Percentiles rank a stretch among this genome's conserved stretches.
Conservation (phyloP, 1,140 invertebrate genomes). For the Tetramorium alpestre region DNA sequence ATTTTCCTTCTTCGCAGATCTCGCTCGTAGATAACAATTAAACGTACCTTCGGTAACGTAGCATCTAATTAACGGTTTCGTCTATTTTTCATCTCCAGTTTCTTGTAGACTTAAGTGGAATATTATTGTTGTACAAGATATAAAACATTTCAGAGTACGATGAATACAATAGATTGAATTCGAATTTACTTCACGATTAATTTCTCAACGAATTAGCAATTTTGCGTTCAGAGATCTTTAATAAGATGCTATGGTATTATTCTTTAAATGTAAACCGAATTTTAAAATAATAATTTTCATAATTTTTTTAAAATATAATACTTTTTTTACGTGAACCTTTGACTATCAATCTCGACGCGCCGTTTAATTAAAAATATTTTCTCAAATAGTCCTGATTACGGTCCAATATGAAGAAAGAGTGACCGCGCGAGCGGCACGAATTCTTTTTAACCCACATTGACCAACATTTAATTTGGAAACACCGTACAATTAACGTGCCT, state of each 20-base stretch:
- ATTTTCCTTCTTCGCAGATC: constrained; percentile 61
- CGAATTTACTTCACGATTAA: neutral
- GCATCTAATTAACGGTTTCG: constrained; percentile 67
- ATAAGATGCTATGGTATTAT: neutral
- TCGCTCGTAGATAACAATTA: constrained; percentile 64
- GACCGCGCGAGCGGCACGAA: constrained; percentile 25
- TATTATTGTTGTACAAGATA: neutral
- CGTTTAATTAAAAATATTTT: constrained; percentile 50
- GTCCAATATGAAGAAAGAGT: constrained; percentile 5
- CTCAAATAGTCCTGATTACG: neutral
- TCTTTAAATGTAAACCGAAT: neutral
- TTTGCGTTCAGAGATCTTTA: neutral
- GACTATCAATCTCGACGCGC: neutral
- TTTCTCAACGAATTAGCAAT: neutral
- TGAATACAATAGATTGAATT: neutral
- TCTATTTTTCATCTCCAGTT: constrained; percentile 64
- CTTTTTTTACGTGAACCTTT: neutral
- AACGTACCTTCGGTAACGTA: constrained; percentile 61
- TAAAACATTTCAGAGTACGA: neutral
- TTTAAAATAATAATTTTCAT: neutral
- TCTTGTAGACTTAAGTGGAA: neutral
- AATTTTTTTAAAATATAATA: neutral
- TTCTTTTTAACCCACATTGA: constrained; percentile 47
- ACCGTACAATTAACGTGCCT: constrained; percentile 70
- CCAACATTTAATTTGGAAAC: constrained; percentile 58